Percentiles rank a stretch among this genome's conserved stretches.
Evolutionary conservation across 2,888 invertebrate genomes (phyloP).

Genomic region (Axea sp.): DNA sequence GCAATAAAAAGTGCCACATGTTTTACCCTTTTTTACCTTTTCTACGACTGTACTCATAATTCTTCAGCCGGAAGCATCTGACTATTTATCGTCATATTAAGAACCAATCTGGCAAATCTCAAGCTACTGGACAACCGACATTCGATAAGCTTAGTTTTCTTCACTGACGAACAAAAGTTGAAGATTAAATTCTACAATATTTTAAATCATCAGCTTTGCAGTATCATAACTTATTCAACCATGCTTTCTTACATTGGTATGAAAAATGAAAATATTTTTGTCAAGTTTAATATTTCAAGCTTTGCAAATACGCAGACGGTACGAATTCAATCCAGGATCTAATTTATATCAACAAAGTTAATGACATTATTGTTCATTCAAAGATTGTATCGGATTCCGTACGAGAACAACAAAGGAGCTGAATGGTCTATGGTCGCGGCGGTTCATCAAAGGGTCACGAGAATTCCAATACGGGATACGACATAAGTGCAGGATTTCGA

Average conservation of each 20-base stretch:
- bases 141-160: constrained; percentile 28
- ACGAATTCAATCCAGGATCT: background rate
- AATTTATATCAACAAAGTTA: constrained; percentile 32
- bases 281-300: no score
- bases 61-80: constrained; percentile 18
- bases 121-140: constrained; percentile 48
- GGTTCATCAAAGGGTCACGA: constrained; percentile 57
- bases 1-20: no score
- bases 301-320: background rate
- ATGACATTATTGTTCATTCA: constrained; percentile 43
- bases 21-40: constrained; percentile 22
- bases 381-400: constrained; percentile 24
- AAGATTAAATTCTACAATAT: constrained; percentile 8
- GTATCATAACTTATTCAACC: no score
- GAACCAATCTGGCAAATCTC: constrained; percentile 23
- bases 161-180: constrained; percentile 6
- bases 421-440: constrained; percentile 35
- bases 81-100: constrained; percentile 23
- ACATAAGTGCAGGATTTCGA: constrained; percentile 45
- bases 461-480: constrained; percentile 59
- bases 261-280: no score
- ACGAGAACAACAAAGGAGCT: constrained; percentile 30
- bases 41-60: constrained; percentile 8
- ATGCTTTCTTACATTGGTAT: no score
- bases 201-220: constrained; percentile 17